Conservation (phyloP, 2,797 vertebrate species). For the Cossypha heuglini region DNA sequence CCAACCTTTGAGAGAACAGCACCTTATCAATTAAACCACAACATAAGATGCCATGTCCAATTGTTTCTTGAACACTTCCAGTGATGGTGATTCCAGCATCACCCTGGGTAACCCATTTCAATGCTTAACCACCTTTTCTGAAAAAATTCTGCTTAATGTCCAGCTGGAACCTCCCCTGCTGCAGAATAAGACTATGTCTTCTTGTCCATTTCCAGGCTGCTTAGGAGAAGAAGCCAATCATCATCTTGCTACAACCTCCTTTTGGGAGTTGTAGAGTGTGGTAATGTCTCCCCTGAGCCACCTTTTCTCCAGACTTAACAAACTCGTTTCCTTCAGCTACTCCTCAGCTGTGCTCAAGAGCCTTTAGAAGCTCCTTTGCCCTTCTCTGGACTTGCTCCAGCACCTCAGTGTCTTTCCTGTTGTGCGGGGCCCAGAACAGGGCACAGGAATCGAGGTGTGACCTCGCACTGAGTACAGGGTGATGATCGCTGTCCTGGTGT, state of each 20-base stretch:
- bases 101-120: background rate
- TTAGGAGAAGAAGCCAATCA: fast-evolving
- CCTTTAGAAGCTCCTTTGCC: background rate
- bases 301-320: background rate
- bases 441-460: background rate
- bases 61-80: background rate
- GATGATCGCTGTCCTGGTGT: fast-evolving
- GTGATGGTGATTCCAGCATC: background rate
- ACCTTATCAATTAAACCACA: background rate
- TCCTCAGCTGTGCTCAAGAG: background rate
- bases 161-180: background rate
- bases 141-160: background rate
- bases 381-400: background rate
- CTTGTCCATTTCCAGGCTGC: background rate
- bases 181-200: background rate
- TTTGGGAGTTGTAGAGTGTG: fast-evolving
- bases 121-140: background rate
- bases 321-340: background rate
- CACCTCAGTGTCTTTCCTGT: background rate
- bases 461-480: fast-evolving
- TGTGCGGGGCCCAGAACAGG: fast-evolving
- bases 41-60: too few species aligned
- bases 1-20: background rate
- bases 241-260: background rate
- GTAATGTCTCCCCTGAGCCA: too few species aligned